Evolutionary conservation across 1,140 invertebrate species (phyloP), one percentile per base, ranked within the genome.

Genomic region (Sitodiplosis mosellana): DNA sequence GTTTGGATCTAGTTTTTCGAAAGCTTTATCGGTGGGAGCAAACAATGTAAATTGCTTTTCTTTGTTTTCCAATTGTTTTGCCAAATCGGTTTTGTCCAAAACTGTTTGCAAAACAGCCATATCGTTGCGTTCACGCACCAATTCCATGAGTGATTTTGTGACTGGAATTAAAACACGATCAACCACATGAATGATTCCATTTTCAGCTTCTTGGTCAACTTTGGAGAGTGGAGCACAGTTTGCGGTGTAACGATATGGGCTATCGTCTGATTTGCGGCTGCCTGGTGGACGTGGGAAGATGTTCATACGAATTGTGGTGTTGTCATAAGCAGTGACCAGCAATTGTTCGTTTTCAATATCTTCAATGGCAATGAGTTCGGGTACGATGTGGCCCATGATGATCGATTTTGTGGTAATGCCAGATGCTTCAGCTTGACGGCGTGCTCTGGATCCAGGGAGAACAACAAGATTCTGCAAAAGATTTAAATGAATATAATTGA

Each of bases 111-210:
- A 59, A 7, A 64, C 59, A 19, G 60, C 59, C 58, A 64, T 52
- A 47, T 64, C 60, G 1, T 53, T 54, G 52, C 69, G 66, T 52
- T 60, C 54, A 11, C 60, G 57, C 27, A 72, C 65, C 27, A 71
- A 60, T 27, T 68, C 60, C 56, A 63, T 60, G 1, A 72, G 56
- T 45, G 53, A 59, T 19, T 65, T 58, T 36, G 52, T 61, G 11
- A 70, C 61, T 2, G 77, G 77, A 46, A 72, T 69, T 3, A 82
- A 65, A 4, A 81, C 66, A 19, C 70, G 67, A 37, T 74, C 73
- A 7, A 83, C 69, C 0, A 82, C 63, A 56, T 83, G 78, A 1
- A 82, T 69, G 5, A 82, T 70, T 19, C 79, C 80, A 56, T 82
- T 81, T 33, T 70, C 70, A 1, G 78, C 76, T 2, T 68, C 56